Percentiles rank a stretch among this genome's conserved stretches.
These are phyloP conservation scores for Acipenser transmontanus DNA, from an alignment of 2,797 vertebrate species.

Conservation along the genomic window DNA sequence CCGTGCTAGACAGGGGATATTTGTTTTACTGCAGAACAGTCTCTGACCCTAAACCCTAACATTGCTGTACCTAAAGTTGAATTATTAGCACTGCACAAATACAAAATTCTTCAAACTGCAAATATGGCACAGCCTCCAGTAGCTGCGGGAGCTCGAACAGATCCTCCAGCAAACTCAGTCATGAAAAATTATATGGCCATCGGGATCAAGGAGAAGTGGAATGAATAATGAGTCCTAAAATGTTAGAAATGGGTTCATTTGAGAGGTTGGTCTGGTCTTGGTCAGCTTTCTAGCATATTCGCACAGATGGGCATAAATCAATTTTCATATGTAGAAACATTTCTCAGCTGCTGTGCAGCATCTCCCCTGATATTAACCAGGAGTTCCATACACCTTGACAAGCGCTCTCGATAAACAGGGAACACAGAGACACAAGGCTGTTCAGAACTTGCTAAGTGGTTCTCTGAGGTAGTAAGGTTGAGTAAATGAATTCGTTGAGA, in stretches of 20 bases:
- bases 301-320: conserved; percentile 34
- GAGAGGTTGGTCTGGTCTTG: conserved; percentile 27
- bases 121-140: conserved; percentile 18
- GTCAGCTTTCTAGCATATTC: conserved; percentile 35
- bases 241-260: conserved; percentile 35
- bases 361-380: not conserved
- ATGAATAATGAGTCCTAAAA: conserved; percentile 39
- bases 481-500: too few species aligned
- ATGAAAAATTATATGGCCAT: conserved; percentile 38
- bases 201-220: conserved; percentile 34
- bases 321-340: conserved; percentile 26
- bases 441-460: too few species aligned
- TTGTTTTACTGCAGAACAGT: too few species aligned
- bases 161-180: conserved; percentile 21
- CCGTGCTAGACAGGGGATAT: too few species aligned
- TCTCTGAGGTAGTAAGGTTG: too few species aligned
- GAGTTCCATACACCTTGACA: not conserved
- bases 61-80: too few species aligned
- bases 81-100: too few species aligned
- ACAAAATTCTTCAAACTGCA: conserved; percentile 16
- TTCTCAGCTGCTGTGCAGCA: conserved; percentile 19
- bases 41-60: too few species aligned
- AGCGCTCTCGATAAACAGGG: not conserved
- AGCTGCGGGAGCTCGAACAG: conserved; percentile 18
- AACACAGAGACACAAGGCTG: not conserved